A percentile compares a stretch with the other conserved stretches of the same genome.
These are phyloP conservation scores for Notodonta dromedarius DNA, from an alignment of 2,888 invertebrate species.

Conservation along the genomic window DNA sequence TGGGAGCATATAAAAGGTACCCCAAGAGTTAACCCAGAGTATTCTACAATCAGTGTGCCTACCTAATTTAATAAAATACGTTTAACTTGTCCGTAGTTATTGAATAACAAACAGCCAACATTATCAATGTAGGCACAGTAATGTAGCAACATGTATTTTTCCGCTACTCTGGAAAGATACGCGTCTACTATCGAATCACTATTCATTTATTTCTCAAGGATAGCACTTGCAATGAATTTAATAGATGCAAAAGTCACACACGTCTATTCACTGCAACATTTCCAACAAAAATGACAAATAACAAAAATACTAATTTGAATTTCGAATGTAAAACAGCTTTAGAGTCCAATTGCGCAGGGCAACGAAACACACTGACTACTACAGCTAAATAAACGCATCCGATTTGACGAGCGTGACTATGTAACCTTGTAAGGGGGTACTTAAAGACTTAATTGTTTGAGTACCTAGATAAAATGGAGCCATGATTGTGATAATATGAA, in stretches of 20 bases:
- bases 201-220: too few relatives aligned
- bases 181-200: neutral
- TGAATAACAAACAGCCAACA: too few relatives aligned
- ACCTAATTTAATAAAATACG: too few relatives aligned
- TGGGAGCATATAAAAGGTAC: too few relatives aligned
- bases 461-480: slow-evolving; percentile 16
- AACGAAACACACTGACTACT: slow-evolving; percentile 49
- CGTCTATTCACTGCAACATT: neutral
- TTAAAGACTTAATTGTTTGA: slow-evolving; percentile 25
- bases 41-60: too few relatives aligned
- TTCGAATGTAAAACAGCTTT: slow-evolving; percentile 31
- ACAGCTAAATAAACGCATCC: slow-evolving; percentile 51
- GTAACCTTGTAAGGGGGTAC: slow-evolving; percentile 54
- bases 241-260: neutral
- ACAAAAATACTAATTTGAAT: neutral
- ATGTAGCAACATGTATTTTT: neutral
- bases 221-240: too few relatives aligned
- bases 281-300: neutral
- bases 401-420: slow-evolving; percentile 28
- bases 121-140: too few relatives aligned
- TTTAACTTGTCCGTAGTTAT: too few relatives aligned
- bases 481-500: slow-evolving; percentile 10
- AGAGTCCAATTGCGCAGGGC: slow-evolving; percentile 44
- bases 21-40: too few relatives aligned
- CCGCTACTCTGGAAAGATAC: neutral